Evolutionary conservation across 1,140 invertebrate species (phyloP).

Genomic region (Drosophila kurseongensis): DNA sequence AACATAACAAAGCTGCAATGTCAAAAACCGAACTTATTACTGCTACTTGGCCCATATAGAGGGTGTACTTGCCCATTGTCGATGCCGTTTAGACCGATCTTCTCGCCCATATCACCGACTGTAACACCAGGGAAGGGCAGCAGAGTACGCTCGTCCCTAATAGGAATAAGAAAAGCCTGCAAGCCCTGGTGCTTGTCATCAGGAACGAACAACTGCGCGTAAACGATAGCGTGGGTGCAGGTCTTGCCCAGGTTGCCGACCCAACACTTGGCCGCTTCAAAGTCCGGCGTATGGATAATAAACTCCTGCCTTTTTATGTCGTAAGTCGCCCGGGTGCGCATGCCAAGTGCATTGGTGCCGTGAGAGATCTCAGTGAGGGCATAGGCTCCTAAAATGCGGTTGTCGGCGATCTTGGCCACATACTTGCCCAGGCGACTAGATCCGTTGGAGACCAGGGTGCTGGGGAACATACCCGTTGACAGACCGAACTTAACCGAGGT

Average conservation of each 20-base stretch:
- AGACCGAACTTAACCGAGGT: constrained; percentile 88
- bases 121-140: constrained; percentile 89
- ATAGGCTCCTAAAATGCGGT: constrained; percentile 90
- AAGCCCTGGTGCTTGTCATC: constrained; percentile 91
- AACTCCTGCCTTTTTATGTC: constrained; percentile 91
- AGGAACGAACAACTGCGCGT: constrained; percentile 92
- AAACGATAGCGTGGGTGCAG: constrained; percentile 93
- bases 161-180: constrained; percentile 92
- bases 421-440: constrained; percentile 87
- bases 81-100: constrained; percentile 92
- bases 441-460: constrained; percentile 86
- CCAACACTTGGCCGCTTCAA: constrained; percentile 95
- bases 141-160: constrained; percentile 90
- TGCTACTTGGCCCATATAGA: too few relatives aligned
- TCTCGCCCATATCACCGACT: constrained; percentile 93
- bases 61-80: constrained; percentile 89
- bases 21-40: background rate
- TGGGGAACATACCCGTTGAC: constrained; percentile 86
- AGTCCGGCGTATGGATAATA: constrained; percentile 92
- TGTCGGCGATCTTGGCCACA: constrained; percentile 86
- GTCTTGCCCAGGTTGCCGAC: constrained; percentile 88
- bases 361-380: constrained; percentile 94
- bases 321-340: constrained; percentile 93
- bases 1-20: constrained; percentile 91
- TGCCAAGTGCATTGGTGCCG: constrained; percentile 93